Percentiles rank a stretch among this genome's conserved stretches.
Evolutionary conservation across 2,797 vertebrate genomes (phyloP).

Genomic region (Tinamus major): DNA sequence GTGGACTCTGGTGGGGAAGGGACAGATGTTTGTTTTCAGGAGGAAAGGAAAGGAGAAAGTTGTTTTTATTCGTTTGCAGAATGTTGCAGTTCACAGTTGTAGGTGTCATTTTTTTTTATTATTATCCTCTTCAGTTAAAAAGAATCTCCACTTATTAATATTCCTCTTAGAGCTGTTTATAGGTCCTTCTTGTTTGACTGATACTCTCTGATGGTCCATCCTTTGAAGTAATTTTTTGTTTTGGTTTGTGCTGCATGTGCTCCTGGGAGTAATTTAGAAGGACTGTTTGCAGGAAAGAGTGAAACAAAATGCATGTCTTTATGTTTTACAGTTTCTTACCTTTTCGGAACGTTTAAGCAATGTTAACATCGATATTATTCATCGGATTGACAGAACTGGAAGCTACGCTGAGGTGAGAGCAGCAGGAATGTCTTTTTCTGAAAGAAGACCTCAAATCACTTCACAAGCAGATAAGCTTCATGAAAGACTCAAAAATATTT

Average conservation of each 20-base stretch:
- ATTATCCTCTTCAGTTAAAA: neutral
- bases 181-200: neutral
- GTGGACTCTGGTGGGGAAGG: neutral
- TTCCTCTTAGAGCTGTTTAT: neutral
- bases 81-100: neutral
- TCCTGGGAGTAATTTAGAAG: neutral
- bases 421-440: neutral
- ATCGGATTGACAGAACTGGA: constrained; percentile 94
- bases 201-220: accelerated
- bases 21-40: neutral
- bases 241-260: neutral
- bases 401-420: constrained; percentile 89
- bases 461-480: accelerated
- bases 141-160: neutral
- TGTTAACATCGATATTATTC: constrained; percentile 96
- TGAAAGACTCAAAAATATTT: neutral
- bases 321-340: constrained; percentile 89
- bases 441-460: neutral
- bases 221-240: neutral
- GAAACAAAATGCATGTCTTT: neutral
- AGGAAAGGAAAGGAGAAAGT: neutral
- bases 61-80: neutral
- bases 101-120: neutral
- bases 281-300: accelerated
- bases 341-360: constrained; percentile 96